A percentile compares a stretch with the other conserved stretches of the same genome.
Conservation (phyloP, 2,888 invertebrate genomes). For the Nomada fabriciana region DNA sequence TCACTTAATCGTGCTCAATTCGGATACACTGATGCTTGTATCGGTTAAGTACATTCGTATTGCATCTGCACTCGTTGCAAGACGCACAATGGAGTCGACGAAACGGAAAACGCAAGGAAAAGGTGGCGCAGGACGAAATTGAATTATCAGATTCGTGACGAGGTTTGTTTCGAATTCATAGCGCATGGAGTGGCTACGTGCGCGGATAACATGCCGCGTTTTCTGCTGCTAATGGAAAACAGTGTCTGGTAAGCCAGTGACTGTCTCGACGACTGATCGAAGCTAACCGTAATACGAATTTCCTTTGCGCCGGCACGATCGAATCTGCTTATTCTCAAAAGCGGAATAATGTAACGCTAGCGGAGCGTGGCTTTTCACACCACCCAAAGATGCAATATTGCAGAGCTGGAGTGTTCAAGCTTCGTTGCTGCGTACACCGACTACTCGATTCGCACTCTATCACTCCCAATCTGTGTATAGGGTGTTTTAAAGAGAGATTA, state of each 20-base stretch:
- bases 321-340: conserved; percentile 69
- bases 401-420: conserved; percentile 48
- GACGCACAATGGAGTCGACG: background rate
- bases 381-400: conserved; percentile 58
- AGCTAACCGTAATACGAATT: conserved; percentile 69
- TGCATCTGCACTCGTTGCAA: background rate
- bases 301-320: conserved; percentile 74
- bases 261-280: conserved; percentile 61
- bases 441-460: conserved; percentile 22
- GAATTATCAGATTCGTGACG: conserved; percentile 41
- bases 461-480: background rate
- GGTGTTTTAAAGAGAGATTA: too few relatives aligned
- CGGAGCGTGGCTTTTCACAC: conserved; percentile 39
- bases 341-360: conserved; percentile 64
- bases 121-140: conserved; percentile 7
- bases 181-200: conserved; percentile 35
- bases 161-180: conserved; percentile 46
- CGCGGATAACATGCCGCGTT: conserved; percentile 40
- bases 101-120: conserved; percentile 14
- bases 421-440: conserved; percentile 22
- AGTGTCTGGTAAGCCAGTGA: conserved; percentile 59
- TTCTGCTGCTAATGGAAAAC: conserved; percentile 58
- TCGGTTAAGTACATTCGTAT: background rate
- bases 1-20: background rate
- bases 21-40: background rate